phyloP scores from a whole-genome alignment of 2,888 invertebrate genomes.

The Tipula unca region DNA sequence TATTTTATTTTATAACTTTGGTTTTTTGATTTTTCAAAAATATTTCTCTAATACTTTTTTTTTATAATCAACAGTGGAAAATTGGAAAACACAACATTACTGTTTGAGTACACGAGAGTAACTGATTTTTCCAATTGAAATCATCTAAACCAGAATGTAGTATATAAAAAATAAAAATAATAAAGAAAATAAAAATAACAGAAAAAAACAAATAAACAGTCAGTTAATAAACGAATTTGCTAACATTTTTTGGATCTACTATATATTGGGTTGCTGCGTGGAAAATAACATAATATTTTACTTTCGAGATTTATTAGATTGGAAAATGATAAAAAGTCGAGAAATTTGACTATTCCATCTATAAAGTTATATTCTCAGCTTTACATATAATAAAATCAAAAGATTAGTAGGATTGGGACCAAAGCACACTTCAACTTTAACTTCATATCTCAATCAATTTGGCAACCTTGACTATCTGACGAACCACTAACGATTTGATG shows the following conservation, averaged over 20 bases:
- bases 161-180: background rate
- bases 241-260: background rate
- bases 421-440: too few species aligned
- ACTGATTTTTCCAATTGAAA: constrained; percentile 19
- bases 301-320: background rate
- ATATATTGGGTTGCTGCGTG: background rate
- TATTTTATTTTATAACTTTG: background rate
- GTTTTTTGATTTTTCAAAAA: background rate
- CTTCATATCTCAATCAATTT: too few species aligned
- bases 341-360: too few species aligned
- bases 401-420: too few species aligned
- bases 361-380: too few species aligned
- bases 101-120: constrained; percentile 18
- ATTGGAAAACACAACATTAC: constrained; percentile 14
- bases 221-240: background rate
- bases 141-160: constrained; percentile 16
- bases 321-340: background rate
- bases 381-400: too few species aligned
- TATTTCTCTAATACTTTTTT: background rate
- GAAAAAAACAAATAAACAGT: background rate
- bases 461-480: too few species aligned
- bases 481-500: too few species aligned
- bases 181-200: background rate
- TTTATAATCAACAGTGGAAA: background rate
- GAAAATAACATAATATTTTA: background rate